These are phyloP conservation scores for Allobates femoralis DNA, from an alignment of 2,797 vertebrate species.

Conservation along the genomic window DNA sequence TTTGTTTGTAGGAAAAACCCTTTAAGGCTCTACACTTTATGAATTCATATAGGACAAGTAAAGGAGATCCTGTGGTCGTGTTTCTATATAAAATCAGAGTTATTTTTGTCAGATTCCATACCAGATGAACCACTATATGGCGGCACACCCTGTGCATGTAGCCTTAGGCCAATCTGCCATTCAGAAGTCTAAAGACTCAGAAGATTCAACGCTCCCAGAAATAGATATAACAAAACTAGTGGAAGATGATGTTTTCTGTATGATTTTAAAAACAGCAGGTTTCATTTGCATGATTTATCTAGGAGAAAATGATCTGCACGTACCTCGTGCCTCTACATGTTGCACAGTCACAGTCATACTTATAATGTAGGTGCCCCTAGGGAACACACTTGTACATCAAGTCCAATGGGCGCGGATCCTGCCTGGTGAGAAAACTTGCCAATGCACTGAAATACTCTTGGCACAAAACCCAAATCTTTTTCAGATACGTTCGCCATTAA, in stretches of 20 bases:
- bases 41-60: too few relatives aligned
- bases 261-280: background rate
- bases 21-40: too few relatives aligned
- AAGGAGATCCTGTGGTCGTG: too few relatives aligned
- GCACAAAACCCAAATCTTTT: background rate
- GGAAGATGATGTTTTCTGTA: too few relatives aligned
- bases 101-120: too few relatives aligned
- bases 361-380: background rate
- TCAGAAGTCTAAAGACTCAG: background rate
- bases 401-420: background rate
- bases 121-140: background rate
- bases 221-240: too few relatives aligned
- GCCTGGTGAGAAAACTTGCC: background rate
- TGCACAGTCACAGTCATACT: background rate
- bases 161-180: background rate
- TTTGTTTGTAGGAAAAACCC: too few relatives aligned
- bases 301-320: too few relatives aligned
- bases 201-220: too few relatives aligned
- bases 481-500: background rate
- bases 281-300: background rate
- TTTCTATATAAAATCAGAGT: too few relatives aligned
- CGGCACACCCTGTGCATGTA: background rate
- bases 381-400: background rate
- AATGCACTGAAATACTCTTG: background rate
- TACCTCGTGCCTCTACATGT: background rate